Conservation (phyloP, 2,113 vertebrate genomes). For the Equus przewalskii region DNA sequence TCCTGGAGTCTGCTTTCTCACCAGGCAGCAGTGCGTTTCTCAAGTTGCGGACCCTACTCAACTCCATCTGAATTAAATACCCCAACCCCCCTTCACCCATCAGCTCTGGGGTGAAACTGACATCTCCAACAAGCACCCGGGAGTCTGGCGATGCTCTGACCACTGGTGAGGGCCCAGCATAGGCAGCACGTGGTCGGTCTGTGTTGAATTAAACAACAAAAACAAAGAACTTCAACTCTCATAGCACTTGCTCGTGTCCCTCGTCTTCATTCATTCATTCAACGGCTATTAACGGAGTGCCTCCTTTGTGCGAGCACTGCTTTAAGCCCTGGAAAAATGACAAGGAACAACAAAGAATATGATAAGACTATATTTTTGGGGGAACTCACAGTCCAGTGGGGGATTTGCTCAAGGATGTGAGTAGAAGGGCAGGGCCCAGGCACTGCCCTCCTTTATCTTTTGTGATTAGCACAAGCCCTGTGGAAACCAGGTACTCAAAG, state of each 20-base stretch:
- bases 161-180: accelerated
- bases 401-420: neutral
- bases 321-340: neutral
- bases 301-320: neutral
- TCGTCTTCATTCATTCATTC: neutral
- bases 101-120: neutral
- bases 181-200: neutral
- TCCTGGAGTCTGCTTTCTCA: neutral
- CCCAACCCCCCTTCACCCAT: accelerated
- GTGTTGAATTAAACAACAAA: neutral
- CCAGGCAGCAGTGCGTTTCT: neutral
- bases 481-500: neutral
- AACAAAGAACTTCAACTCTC: neutral
- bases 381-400: neutral
- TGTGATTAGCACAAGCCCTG: neutral
- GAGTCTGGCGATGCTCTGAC: neutral
- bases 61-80: neutral
- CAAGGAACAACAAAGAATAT: neutral
- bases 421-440: neutral
- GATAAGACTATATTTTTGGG: neutral
- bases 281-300: accelerated
- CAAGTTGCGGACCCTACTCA: neutral
- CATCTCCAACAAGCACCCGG: neutral
- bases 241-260: accelerated
- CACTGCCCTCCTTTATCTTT: neutral